Conservation (phyloP, 2,797 vertebrate species). For the Poeciliopsis paucimaculata region DNA sequence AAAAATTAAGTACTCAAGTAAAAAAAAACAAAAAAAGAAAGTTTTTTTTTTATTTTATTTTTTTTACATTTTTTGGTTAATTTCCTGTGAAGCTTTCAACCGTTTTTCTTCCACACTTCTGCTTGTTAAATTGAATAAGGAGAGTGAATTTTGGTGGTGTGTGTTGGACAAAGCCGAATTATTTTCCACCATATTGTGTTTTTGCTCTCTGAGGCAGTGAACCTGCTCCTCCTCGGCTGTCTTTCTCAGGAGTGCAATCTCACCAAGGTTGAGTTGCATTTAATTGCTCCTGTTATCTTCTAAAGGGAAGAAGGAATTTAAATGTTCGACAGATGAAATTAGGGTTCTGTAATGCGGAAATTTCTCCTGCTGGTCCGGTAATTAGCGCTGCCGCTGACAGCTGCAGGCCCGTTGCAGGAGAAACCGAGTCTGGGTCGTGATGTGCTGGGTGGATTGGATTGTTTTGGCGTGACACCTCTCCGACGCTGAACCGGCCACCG, state of each 20-base stretch:
- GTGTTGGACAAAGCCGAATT: constrained; percentile 8
- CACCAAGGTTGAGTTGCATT: constrained; percentile 73
- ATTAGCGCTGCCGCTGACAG: constrained; percentile 71
- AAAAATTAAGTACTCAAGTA: background rate
- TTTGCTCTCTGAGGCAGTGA: constrained; percentile 59
- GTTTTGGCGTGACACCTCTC: constrained; percentile 50
- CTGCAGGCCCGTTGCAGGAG: constrained; percentile 63
- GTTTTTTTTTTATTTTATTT: accelerated
- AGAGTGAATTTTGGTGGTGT: constrained; percentile 1
- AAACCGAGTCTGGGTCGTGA: constrained; percentile 57
- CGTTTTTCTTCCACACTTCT: background rate
- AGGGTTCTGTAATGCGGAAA: constrained; percentile 66
- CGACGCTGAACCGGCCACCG: constrained; percentile 47
- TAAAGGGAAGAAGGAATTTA: constrained; percentile 74
- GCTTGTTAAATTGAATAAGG: constrained; percentile 7
- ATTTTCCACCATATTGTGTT: constrained; percentile 47
- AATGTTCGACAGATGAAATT: constrained; percentile 74
- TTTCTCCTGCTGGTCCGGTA: constrained; percentile 68
- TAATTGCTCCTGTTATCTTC: constrained; percentile 79
- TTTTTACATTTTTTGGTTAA: background rate
- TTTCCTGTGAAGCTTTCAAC: background rate
- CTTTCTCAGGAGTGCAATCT: constrained; percentile 71
- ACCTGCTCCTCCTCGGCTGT: constrained; percentile 62
- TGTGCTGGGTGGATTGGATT: constrained; percentile 61
- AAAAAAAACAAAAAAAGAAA: background rate